Evolutionary conservation across 1,140 invertebrate genomes (phyloP).

Genomic region (Pseudomyrmex concolor): DNA sequence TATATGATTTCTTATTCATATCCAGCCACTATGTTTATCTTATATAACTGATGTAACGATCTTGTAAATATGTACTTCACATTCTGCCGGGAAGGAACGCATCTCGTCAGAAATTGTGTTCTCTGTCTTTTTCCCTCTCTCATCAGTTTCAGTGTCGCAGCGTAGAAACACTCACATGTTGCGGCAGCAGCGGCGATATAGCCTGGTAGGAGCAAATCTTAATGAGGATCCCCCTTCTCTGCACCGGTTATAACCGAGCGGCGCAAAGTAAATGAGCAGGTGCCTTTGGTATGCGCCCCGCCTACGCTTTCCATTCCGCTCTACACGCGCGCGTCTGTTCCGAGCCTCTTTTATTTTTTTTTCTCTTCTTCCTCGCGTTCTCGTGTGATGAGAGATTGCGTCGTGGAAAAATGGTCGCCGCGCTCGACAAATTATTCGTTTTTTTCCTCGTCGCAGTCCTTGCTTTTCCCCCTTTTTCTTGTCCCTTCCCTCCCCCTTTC

Average conservation of each 20-base stretch:
- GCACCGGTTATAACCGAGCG: slow-evolving; percentile 52
- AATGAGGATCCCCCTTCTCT: slow-evolving; percentile 73
- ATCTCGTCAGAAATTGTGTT: slow-evolving; percentile 33
- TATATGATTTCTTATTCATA: slow-evolving; percentile 11
- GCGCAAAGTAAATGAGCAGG: slow-evolving; percentile 79
- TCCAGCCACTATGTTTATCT: slow-evolving; percentile 35
- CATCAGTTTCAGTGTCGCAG: slow-evolving; percentile 28
- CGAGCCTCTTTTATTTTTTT: slow-evolving; percentile 14
- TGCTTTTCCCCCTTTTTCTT: neutral
- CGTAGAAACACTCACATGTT: slow-evolving; percentile 51
- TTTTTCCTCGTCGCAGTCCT: neutral
- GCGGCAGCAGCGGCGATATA: slow-evolving; percentile 53
- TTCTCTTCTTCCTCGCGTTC: neutral
- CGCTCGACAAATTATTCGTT: slow-evolving; percentile 63
- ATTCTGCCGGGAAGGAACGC: slow-evolving; percentile 24
- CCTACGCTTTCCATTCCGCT: slow-evolving; percentile 79
- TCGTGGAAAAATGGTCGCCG: slow-evolving; percentile 67
- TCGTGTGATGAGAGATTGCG: slow-evolving; percentile 36
- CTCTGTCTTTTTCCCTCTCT: slow-evolving; percentile 12
- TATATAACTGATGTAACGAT: slow-evolving; percentile 36
- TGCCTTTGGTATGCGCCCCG: slow-evolving; percentile 82
- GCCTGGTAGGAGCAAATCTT: slow-evolving; percentile 71
- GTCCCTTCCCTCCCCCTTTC: slow-evolving; percentile 6
- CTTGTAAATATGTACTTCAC: slow-evolving; percentile 15
- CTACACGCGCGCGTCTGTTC: slow-evolving; percentile 51